Percentiles rank a stretch among this genome's conserved stretches.
Conservation (phyloP, 1,140 invertebrate genomes). For the Drosophila sproati region DNA sequence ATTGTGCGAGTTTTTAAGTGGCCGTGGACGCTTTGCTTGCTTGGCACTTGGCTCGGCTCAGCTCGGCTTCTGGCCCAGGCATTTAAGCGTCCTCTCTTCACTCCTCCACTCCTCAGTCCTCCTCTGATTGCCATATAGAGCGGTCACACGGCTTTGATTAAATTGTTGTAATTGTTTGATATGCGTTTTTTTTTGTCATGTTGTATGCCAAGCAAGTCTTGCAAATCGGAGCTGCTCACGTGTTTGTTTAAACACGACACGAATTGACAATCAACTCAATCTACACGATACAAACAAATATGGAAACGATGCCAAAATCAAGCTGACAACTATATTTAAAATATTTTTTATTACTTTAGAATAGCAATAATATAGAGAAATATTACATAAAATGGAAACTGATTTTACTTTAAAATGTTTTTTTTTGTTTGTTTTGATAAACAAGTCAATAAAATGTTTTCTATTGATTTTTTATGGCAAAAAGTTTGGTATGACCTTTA, state of each 20-base stretch:
- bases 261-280: slow-evolving; percentile 5
- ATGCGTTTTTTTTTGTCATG: neutral
- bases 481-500: too few relatives aligned
- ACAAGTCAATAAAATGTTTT: too few relatives aligned
- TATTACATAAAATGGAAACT: too few relatives aligned
- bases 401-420: too few relatives aligned
- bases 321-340: neutral
- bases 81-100: neutral
- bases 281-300: neutral
- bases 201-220: neutral
- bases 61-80: slow-evolving; percentile 8
- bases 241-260: slow-evolving; percentile 5
- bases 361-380: too few relatives aligned
- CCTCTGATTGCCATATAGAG: neutral
- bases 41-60: slow-evolving; percentile 31
- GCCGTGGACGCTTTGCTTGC: slow-evolving; percentile 29
- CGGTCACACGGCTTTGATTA: slow-evolving; percentile 50
- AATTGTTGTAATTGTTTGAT: slow-evolving; percentile 34
- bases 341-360: neutral
- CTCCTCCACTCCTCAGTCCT: neutral
- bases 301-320: neutral
- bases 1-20: slow-evolving; percentile 22
- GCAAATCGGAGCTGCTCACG: slow-evolving; percentile 4
- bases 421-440: too few relatives aligned
- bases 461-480: too few relatives aligned